Evolutionary conservation across 1,140 invertebrate genomes (phyloP), one percentile per base, ranked within the genome.

Genomic region (Chlorops oryzae): DNA sequence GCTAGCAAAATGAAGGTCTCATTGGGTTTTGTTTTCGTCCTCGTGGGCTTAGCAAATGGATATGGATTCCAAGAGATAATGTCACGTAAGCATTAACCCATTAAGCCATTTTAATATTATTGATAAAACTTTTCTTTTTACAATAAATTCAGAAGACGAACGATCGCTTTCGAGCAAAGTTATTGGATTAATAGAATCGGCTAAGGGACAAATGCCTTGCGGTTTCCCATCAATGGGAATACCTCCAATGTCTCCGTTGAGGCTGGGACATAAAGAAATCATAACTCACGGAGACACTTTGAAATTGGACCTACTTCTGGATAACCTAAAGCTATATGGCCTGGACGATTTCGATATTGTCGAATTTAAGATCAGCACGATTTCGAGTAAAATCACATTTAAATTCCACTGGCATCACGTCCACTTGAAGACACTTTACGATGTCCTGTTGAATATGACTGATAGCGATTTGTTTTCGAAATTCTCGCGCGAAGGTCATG

Each of bases 241-340:
- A 15, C 67, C 67, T 13, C 50, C 62, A 2, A 21, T 70, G 34
- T 62, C 67, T 5, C 67, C 67, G 1, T 25, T 55, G 6, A 39
- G 40, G 18, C 3, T 54, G 1, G 2, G 21, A 0, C 52, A 70
- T 12, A 50, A 48, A 41, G 35, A 61, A 5, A 13, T 67, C 0
- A 32, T 55, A 2, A 47, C 59, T 20, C 51, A 47, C 7, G 51
- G 54, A 1, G 58, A 52, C 5, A 55, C 56, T 10, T n/a, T 70
- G 4, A 54, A 38, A n/a, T 44, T 48, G 5, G 39, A 20, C 2
- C 52, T 55, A 3, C 54, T 49, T 2, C 18, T 70, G 1, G 32
- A 65, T 18, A 32, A 55, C 15, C 42, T 67, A 4, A 28, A 43
- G 15, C 27, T 70, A 5, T 13, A 58, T 12, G 67, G 67, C 3